These are phyloP conservation scores for Bombus confusus DNA, from an alignment of 1,140 invertebrate genomes.

Conservation along the genomic window DNA sequence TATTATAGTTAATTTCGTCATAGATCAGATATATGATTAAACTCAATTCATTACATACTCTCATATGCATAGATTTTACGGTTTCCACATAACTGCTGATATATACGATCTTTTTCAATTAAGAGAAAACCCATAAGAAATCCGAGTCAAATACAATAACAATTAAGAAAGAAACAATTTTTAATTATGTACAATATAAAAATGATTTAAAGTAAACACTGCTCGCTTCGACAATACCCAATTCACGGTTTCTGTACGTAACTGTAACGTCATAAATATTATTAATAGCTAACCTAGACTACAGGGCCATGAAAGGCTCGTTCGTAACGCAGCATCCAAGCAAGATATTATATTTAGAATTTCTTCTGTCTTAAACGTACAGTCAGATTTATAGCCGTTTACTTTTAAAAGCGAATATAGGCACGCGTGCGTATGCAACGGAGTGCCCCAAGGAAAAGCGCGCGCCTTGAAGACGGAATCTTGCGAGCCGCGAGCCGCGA, in stretches of 20 bases:
- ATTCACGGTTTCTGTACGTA: background rate
- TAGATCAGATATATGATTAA: background rate
- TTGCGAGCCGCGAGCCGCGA: background rate
- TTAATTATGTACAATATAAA: background rate
- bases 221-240: background rate
- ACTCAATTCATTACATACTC: background rate
- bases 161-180: background rate
- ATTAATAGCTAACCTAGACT: background rate
- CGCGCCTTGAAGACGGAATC: background rate
- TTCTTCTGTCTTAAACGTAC: slow-evolving; percentile 1
- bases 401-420: slow-evolving; percentile 9
- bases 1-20: background rate
- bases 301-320: background rate
- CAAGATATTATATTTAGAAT: slow-evolving; percentile 4
- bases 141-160: background rate
- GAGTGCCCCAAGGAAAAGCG: background rate
- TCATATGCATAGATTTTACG: background rate
- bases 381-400: slow-evolving; percentile 6
- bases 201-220: no score
- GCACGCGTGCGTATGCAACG: background rate
- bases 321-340: background rate
- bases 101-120: no score
- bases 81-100: no score
- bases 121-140: no score
- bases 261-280: slow-evolving; percentile 1